A percentile compares a stretch with the other conserved stretches of the same genome.
Conservation (phyloP, 2,888 invertebrate genomes). For the Synergus laeviventris region DNA sequence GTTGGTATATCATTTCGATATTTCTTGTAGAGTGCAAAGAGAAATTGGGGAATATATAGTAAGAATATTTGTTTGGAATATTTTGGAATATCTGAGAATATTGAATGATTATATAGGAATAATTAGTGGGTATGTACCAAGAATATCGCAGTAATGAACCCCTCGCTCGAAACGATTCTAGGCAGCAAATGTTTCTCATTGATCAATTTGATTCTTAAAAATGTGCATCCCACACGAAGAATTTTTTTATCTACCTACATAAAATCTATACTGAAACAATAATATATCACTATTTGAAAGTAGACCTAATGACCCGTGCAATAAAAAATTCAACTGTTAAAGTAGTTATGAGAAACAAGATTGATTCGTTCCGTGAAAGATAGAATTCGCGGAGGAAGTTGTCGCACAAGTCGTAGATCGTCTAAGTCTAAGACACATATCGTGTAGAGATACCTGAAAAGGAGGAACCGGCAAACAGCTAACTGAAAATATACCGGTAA, state of each 20-base stretch:
- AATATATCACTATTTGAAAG: conserved; percentile 6
- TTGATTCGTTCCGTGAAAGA: conserved; percentile 16
- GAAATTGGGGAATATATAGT: no score
- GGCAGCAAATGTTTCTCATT: no score
- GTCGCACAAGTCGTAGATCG: conserved; percentile 12
- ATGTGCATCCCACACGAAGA: conserved; percentile 1
- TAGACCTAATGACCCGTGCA: background rate
- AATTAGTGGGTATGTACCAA: no score
- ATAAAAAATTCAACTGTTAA: background rate
- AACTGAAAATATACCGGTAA: conserved; percentile 52
- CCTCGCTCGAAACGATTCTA: no score
- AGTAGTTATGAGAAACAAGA: conserved; percentile 12
- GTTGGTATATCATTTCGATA: no score
- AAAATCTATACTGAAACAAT: background rate
- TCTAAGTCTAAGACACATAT: background rate
- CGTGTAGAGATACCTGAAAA: conserved; percentile 33
- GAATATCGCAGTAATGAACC: no score
- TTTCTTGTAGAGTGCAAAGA: no score
- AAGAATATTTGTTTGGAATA: no score
- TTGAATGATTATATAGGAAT: no score
- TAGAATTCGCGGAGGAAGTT: conserved; percentile 26
- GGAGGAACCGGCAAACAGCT: conserved; percentile 47
- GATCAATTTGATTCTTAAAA: background rate
- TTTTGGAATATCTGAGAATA: no score
- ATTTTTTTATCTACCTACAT: background rate